These are phyloP conservation scores for Macrotrachela quadricornifera DNA, from an alignment of 1,140 invertebrate genomes.

Conservation along the genomic window DNA sequence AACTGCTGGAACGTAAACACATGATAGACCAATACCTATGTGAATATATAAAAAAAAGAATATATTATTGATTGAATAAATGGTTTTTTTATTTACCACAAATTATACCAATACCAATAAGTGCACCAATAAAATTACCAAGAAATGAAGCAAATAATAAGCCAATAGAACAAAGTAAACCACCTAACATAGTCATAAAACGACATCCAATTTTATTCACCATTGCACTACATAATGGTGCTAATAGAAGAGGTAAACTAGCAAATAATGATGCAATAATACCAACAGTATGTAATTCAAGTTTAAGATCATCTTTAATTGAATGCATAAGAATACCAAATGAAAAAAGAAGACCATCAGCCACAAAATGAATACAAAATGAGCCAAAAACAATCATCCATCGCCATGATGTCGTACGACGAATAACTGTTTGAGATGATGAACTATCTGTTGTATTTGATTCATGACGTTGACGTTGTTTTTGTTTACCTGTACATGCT, in stretches of 20 bases:
- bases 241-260: neutral
- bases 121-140: too few relatives aligned
- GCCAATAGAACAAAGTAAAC: neutral
- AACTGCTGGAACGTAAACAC: too few relatives aligned
- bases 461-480: too few relatives aligned
- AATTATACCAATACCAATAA: too few relatives aligned
- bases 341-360: constrained; percentile 53
- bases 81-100: too few relatives aligned
- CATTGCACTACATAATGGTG: neutral
- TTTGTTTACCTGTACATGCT: too few relatives aligned
- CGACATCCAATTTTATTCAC: neutral
- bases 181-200: neutral
- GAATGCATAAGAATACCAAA: constrained; percentile 21
- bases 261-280: neutral
- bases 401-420: constrained; percentile 37
- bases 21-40: neutral
- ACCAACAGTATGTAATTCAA: neutral
- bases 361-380: constrained; percentile 90
- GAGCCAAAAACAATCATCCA: constrained; percentile 85
- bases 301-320: constrained; percentile 3
- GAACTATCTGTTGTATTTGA: too few relatives aligned
- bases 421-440: too few relatives aligned
- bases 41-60: too few relatives aligned
- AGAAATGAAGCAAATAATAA: neutral
- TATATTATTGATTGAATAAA: too few relatives aligned